Evolutionary conservation across 2,888 invertebrate species (phyloP).

Genomic region (Slavum lentiscoides): DNA sequence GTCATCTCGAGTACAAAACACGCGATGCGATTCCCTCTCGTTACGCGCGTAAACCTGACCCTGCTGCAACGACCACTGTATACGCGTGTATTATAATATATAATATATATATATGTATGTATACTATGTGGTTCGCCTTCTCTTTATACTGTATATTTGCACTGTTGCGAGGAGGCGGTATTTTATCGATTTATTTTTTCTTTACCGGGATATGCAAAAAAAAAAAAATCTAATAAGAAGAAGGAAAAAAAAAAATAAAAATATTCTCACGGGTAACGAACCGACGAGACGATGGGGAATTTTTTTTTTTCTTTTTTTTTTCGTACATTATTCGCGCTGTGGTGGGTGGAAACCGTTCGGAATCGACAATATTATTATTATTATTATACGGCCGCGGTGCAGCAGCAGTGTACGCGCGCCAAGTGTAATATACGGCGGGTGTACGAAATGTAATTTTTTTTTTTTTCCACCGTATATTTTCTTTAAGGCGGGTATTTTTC

Average conservation of each 20-base stretch:
- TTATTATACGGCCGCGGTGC: neutral
- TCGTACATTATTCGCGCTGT: neutral
- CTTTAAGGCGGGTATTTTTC: neutral
- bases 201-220: constrained; percentile 23
- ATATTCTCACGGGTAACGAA: constrained; percentile 44
- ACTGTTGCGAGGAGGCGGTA: constrained; percentile 13
- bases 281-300: no score
- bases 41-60: no score
- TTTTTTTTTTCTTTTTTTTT: no score
- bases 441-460: neutral
- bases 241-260: neutral
- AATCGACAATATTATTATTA: neutral
- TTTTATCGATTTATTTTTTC: constrained; percentile 38
- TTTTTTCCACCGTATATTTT: constrained; percentile 22
- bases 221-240: constrained; percentile 5
- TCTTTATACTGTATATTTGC: neutral
- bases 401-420: neutral
- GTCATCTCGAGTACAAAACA: no score
- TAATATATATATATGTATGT: no score
- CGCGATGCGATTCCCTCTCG: no score
- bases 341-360: neutral
- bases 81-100: no score
- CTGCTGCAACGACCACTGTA: no score
- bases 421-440: neutral
- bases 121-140: no score